These are phyloP conservation scores for Hydrozoanthus gracilis DNA, from an alignment of 92 coral and sea anemone genomes.

Conservation along the genomic window DNA sequence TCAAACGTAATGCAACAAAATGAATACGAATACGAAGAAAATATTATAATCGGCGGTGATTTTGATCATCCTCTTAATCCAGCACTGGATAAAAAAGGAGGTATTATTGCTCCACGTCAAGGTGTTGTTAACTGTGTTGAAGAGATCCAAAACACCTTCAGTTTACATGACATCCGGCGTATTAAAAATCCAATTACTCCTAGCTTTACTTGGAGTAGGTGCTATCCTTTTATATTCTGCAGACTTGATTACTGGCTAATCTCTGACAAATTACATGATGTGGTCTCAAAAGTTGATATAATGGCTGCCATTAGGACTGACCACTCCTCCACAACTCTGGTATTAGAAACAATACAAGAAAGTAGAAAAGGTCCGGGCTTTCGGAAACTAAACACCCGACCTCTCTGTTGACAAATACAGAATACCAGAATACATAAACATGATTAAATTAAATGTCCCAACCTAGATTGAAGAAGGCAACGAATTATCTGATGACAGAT, in stretches of 20 bases:
- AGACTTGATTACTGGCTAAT: background rate
- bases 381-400: background rate
- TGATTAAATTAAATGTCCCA: no score
- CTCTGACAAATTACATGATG: no score
- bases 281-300: no score
- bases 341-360: no score
- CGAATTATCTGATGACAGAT: background rate
- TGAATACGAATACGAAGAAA: background rate
- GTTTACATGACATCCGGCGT: background rate
- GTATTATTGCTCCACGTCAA: background rate
- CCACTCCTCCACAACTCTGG: background rate
- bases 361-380: no score
- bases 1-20: no score
- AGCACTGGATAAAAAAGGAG: background rate
- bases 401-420: background rate
- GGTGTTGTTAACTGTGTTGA: no score
- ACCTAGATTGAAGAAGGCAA: no score
- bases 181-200: conserved; percentile 6
- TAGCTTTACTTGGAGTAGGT: conserved; percentile 25
- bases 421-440: background rate
- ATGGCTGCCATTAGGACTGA: background rate
- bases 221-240: background rate
- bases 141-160: background rate
- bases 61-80: no score
- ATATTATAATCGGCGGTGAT: background rate